Base-by-base conservation (phyloP, 2,113 vertebrate species). In the Ondatra zibethicus region DNA sequence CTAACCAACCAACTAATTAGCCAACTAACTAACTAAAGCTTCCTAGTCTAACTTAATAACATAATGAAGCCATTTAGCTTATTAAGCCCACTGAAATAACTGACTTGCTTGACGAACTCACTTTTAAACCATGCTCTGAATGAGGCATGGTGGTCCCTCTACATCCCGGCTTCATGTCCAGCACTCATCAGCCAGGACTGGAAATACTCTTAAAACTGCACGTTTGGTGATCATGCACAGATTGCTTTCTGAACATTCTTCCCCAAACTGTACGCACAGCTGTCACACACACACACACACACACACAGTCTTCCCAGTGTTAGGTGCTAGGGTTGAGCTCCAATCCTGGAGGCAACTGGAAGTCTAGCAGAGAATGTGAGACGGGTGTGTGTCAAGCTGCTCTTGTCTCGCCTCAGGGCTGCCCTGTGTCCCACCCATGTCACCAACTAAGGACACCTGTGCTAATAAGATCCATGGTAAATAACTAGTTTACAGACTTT, bases 391-490 rank as follows among this genome's bases (percentile, higher is more conserved):
- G 84, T 39, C 65, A 55, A 14, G 50, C 14, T 29, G 25, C 39
- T n/a, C 14, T 47, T 16, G 16, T 36, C 50, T 25, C 52, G 11
- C 65, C 19, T 25, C 23, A 25, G 84, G 33, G 4, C 31, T 23
- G 84, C 63, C 61, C 29, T 12, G 33, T 36, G 31, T 5, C 6
- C 47, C 66, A 12, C 50, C 1, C 1, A 10, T 14, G 23, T 42
- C 13, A 6, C 8, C 39, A 45, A 14, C 17, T 2, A 45, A 7
- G 7, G 23, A 36, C 36, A 33, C 6, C 19, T 21, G 14, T 2
- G 0, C 3, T 14, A 17, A 14, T 16, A 31, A 16, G 16, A 50
- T 31, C 5, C 3, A 23, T 12, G 23, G 12, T 16, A 36, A 68
- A 42, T 3, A 25, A 50, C 9, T 6, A 76, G 55, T 78, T 1